Conservation (phyloP, 2,888 invertebrate species). For the Lathronympha strigana region DNA sequence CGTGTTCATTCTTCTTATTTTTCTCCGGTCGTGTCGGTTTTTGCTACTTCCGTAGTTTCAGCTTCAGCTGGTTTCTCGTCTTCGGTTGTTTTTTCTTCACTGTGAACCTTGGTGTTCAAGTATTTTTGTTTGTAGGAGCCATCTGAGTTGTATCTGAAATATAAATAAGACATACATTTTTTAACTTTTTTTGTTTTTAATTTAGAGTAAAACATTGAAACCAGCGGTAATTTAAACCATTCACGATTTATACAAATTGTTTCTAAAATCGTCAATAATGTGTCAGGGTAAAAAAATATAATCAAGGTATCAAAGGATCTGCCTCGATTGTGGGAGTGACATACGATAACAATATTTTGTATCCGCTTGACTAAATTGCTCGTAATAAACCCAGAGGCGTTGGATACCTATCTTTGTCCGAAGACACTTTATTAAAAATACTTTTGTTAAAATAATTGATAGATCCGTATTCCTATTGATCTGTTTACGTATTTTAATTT, state of each 20-base stretch:
- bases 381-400: neutral
- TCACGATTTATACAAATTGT: neutral
- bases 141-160: conserved; percentile 80
- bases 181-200: no score
- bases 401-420: neutral
- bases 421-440: no score
- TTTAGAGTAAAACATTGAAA: no score
- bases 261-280: no score
- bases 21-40: conserved; percentile 25
- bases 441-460: no score
- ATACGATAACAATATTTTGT: neutral
- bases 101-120: conserved; percentile 66
- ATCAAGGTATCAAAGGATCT: neutral
- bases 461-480: no score
- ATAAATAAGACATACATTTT: neutral
- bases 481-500: no score
- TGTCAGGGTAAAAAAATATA: neutral
- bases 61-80: conserved; percentile 45
- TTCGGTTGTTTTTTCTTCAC: conserved; percentile 43
- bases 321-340: neutral
- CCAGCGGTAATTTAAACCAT: neutral
- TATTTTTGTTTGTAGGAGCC: conserved; percentile 86
- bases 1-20: neutral
- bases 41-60: conserved; percentile 41
- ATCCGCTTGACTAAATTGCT: neutral